Evolutionary conservation across 2,113 vertebrate genomes (phyloP), one percentile per base, ranked within the genome.

Genomic region (Mobula hypostoma): DNA sequence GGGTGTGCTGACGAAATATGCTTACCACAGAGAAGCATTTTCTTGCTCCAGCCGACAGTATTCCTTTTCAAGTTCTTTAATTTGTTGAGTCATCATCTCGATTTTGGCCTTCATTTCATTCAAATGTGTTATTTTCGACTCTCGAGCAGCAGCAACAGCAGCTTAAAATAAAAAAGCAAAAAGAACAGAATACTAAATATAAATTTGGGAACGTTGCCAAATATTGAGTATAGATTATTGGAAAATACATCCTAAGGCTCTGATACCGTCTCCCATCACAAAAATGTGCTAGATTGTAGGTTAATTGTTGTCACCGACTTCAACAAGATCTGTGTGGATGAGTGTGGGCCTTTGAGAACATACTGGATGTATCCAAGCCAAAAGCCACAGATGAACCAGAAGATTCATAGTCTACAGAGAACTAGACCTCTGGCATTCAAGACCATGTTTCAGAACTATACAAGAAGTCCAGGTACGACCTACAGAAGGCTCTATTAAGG

Each of bases 11-110:
- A 0, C 21, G 19, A 36, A 9, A 70, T 92, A 2, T 92, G 15
- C 61, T 93, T 93, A 93, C 91, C 68, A 74, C 70, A 93, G 24
- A 19, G 70, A 48, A 27, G 68, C 68, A 93, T 93, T 93, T 74
- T 72, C 36, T 48, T 48, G 72, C 9, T 48, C 91, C 91, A 93
- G 21, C 70, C 40, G 11, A 21, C 12, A 14, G 21, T 74, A 48
- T 40, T 93, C 70, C 40, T 74, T 93, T 74, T 74, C 68, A 15
- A 93, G 5, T 27, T 68, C 9, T 93, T 74, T 32, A 11, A 74
- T 24, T 93, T 93, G 91, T 74, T 56, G 32, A 74, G 91, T 74
- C 91, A 93, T 27, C 17, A 48, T 74, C 63, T 93, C 66, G 14
- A 74, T 27, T 74, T 93, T 56, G n/a, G 36, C 68, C 68, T 93